These are phyloP conservation scores for Microcebus murinus DNA, from an alignment of 2,113 vertebrate genomes.

Conservation along the genomic window DNA sequence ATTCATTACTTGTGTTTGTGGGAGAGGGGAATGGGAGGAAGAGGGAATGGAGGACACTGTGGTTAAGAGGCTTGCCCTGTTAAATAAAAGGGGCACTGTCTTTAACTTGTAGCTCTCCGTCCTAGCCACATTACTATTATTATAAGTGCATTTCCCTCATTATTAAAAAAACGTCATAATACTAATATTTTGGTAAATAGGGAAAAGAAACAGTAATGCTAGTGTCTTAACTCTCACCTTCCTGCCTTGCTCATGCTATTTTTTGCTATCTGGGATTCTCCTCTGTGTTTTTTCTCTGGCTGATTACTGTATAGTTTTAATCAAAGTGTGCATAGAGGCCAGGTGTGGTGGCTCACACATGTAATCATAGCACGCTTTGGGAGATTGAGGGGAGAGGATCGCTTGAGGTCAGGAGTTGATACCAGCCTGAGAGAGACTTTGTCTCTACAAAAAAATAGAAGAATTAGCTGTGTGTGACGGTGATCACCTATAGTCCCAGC, in stretches of 20 bases:
- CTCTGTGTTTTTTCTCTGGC: neutral
- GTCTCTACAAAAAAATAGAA: too few species aligned
- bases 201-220: neutral
- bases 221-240: neutral
- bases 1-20: neutral
- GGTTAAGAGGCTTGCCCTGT: neutral
- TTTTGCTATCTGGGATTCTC: neutral
- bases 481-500: too few species aligned
- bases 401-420: neutral
- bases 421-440: neutral
- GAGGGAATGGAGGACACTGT: neutral
- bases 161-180: neutral
- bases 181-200: neutral
- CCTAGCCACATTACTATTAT: neutral
- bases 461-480: too few species aligned
- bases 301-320: neutral
- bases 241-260: neutral
- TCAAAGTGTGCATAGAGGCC: neutral
- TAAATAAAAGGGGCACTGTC: neutral
- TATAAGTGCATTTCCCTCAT: neutral
- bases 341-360: too few species aligned
- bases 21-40: neutral
- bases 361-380: neutral
- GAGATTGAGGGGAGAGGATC: neutral
- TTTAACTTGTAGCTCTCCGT: neutral